These are phyloP conservation scores for Colaptes auratus DNA, from an alignment of 2,113 vertebrate species.

Conservation along the genomic window DNA sequence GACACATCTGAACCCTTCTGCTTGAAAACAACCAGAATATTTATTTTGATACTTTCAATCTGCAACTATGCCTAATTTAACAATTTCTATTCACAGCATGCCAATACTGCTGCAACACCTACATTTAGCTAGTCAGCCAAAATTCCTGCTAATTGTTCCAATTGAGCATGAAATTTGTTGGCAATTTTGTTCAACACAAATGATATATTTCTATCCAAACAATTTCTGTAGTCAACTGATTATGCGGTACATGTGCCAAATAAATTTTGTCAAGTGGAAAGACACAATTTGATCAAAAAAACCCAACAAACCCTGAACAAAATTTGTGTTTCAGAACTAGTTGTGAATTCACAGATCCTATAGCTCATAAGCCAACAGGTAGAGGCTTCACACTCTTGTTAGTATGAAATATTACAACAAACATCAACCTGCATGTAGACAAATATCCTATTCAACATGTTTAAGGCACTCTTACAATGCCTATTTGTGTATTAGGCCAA, in stretches of 20 bases:
- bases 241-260: neutral
- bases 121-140: constrained; percentile 53
- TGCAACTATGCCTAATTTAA: constrained; percentile 35
- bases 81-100: constrained; percentile 8
- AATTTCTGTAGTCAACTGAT: constrained; percentile 45
- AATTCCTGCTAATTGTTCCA: constrained; percentile 54
- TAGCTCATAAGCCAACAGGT: neutral
- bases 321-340: neutral
- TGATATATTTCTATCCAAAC: constrained; percentile 25
- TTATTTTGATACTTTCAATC: constrained; percentile 42
- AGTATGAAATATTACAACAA: neutral
- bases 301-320: neutral
- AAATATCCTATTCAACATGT: neutral
- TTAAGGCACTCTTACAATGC: neutral
- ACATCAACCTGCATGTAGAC: neutral
- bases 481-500: neutral
- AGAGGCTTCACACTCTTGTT: neutral
- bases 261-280: neutral
- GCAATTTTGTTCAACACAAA: constrained; percentile 65
- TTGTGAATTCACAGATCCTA: neutral
- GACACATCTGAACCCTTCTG: constrained; percentile 9
- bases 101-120: constrained; percentile 24
- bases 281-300: neutral
- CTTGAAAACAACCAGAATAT: constrained; percentile 51
- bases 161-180: constrained; percentile 70